Conservation (phyloP, 1,140 invertebrate species). For the Drosophila pseudoobscura region DNA sequence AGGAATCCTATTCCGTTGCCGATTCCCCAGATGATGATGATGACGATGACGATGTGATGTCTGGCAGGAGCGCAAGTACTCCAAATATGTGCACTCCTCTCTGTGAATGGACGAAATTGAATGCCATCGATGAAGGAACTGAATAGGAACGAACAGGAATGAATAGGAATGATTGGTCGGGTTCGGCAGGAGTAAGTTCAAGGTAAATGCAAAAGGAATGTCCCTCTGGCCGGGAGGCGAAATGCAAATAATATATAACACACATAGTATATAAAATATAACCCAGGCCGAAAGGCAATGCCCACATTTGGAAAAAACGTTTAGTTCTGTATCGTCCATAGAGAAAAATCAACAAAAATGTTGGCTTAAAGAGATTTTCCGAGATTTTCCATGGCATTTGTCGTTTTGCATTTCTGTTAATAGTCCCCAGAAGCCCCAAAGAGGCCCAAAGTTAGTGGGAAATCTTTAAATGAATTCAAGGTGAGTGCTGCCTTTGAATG, state of each 20-base stretch:
- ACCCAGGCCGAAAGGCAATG: not conserved
- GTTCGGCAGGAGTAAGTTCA: not conserved
- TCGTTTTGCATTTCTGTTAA: too few species aligned
- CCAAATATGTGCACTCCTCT: slow-evolving; percentile 2
- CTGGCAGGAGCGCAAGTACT: slow-evolving; percentile 29
- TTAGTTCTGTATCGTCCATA: too few species aligned
- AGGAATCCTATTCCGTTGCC: too few species aligned
- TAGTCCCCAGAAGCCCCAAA: too few species aligned
- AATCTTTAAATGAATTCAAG: slow-evolving; percentile 21
- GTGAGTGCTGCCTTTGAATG: slow-evolving; percentile 25
- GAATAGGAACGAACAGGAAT: slow-evolving; percentile 2
- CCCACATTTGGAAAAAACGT: too few species aligned
- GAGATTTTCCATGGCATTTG: too few species aligned
- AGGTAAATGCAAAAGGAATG: not conserved
- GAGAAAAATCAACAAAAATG: too few species aligned
- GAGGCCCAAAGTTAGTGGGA: not conserved
- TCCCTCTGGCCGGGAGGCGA: too few species aligned
- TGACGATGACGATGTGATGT: slow-evolving; percentile 40
- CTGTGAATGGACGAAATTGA: slow-evolving; percentile 3
- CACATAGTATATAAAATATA: too few species aligned
- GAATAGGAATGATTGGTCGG: not conserved
- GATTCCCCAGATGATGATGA: not conserved
- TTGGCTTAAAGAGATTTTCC: too few species aligned
- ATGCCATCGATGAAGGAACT: slow-evolving; percentile 30
- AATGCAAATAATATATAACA: too few species aligned